Conservation (phyloP, 2,888 invertebrate genomes). For the Eristalis pertinax region DNA sequence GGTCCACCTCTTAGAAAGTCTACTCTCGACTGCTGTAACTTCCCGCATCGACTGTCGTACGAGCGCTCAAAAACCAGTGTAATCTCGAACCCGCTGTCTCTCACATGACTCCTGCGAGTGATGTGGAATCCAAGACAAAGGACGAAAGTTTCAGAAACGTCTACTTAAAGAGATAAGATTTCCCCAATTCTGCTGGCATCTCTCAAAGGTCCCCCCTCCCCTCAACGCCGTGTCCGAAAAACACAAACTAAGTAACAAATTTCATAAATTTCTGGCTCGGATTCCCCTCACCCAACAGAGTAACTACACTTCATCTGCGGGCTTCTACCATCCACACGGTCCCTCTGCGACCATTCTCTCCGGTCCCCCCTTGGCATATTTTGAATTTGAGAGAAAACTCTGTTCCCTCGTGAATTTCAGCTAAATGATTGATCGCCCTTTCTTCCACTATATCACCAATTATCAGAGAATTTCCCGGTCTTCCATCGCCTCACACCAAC, state of each 20-base stretch:
- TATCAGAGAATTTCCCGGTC: slow-evolving; percentile 6
- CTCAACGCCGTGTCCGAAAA: neutral
- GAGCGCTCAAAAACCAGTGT: no score
- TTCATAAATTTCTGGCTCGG: neutral
- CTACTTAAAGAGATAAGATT: neutral
- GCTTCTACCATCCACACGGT: neutral
- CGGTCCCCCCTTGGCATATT: no score
- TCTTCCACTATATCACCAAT: neutral
- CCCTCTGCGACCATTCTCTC: neutral
- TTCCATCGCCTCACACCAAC: neutral
- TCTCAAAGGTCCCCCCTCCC: neutral
- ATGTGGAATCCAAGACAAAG: neutral
- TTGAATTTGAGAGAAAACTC: neutral
- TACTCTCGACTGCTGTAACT: no score
- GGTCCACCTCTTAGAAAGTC: no score
- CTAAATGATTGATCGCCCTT: slow-evolving; percentile 47
- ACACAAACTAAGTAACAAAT: neutral
- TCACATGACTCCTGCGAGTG: neutral
- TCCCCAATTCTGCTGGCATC: neutral
- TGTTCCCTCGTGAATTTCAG: slow-evolving; percentile 9
- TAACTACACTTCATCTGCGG: neutral
- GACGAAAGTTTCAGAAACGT: neutral
- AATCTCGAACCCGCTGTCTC: neutral
- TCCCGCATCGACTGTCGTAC: no score
- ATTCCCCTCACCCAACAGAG: neutral